Conservation (phyloP, 2,888 invertebrate genomes). For the Cephus runcator region DNA sequence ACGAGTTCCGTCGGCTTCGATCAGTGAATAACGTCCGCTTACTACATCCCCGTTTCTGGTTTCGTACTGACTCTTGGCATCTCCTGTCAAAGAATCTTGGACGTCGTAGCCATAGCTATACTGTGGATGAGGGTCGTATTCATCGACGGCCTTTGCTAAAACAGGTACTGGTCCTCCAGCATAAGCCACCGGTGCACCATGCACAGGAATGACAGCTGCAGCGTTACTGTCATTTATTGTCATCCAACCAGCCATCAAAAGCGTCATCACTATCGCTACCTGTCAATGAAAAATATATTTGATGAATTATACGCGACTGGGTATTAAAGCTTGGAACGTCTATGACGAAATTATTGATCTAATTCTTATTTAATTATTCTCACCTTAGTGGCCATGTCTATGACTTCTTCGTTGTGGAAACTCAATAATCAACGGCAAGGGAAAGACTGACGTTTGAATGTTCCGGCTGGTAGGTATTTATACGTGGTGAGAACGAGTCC, state of each 20-base stretch:
- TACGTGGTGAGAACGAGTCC: slow-evolving; percentile 28
- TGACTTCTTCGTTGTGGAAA: not conserved
- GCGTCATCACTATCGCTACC: too few relatives aligned
- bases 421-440: not conserved
- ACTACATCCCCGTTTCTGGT: slow-evolving; percentile 8
- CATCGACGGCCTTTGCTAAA: not conserved
- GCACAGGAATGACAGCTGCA: too few relatives aligned
- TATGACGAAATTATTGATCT: not conserved
- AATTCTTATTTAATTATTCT: not conserved
- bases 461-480: slow-evolving; percentile 51
- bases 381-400: not conserved
- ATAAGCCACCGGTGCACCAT: not conserved
- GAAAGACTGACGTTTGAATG: slow-evolving; percentile 46
- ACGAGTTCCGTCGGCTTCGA: slow-evolving; percentile 7
- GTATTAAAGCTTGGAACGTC: too few relatives aligned
- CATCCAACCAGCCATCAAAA: too few relatives aligned
- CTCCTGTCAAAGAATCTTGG: slow-evolving; percentile 3
- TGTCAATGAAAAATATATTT: too few relatives aligned
- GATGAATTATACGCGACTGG: too few relatives aligned
- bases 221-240: too few relatives aligned
- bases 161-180: not conserved
- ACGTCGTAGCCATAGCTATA: slow-evolving; percentile 2
- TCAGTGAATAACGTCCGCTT: not conserved
- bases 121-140: slow-evolving; percentile 5
- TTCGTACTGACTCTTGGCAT: slow-evolving; percentile 6